These are phyloP conservation scores for Cisticola juncidis DNA, from an alignment of 2,113 vertebrate genomes.

Conservation along the genomic window DNA sequence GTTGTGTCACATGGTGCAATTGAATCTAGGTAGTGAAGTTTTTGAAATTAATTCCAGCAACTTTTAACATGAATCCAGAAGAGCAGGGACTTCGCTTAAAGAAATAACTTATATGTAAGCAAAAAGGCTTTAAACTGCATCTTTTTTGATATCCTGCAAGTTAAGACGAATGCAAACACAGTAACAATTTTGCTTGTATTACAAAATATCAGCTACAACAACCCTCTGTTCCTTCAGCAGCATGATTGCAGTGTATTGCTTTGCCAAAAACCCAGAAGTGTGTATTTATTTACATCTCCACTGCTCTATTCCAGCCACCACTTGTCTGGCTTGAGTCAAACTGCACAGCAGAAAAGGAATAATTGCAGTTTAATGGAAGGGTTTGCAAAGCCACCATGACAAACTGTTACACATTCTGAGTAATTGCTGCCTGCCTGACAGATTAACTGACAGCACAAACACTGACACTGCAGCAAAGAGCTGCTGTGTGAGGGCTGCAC, in stretches of 20 bases:
- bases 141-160: background rate
- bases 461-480: background rate
- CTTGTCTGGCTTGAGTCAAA: conserved; percentile 25
- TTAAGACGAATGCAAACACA: background rate
- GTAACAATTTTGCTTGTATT: background rate
- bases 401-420: background rate
- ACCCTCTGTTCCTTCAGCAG: background rate
- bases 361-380: conserved; percentile 56
- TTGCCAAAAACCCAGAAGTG: background rate
- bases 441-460: background rate
- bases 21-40: background rate
- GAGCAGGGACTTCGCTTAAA: background rate
- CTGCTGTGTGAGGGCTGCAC: background rate
- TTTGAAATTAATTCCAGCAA: background rate
- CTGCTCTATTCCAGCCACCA: background rate
- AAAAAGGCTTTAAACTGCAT: background rate
- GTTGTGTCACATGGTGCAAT: background rate
- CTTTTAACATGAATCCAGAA: background rate
- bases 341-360: conserved; percentile 1
- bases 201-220: background rate
- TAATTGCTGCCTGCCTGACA: background rate
- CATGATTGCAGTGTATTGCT: background rate
- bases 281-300: conserved; percentile 32
- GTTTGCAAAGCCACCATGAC: conserved; percentile 33
- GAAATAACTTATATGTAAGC: background rate